These are phyloP conservation scores for Lethrus apterus DNA, from an alignment of 1,140 invertebrate genomes.

Conservation along the genomic window DNA sequence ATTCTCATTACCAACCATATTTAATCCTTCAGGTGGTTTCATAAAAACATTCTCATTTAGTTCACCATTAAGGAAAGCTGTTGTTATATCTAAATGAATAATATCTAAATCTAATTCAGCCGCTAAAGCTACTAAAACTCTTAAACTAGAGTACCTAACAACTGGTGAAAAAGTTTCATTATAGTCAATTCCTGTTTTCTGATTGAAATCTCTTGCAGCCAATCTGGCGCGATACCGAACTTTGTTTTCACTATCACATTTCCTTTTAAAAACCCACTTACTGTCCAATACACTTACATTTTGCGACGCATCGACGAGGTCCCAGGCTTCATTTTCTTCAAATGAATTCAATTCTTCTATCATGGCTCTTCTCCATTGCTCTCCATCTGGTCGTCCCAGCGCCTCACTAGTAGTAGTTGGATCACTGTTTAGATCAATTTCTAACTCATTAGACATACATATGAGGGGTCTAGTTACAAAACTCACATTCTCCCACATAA, in stretches of 20 bases:
- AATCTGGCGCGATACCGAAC: conserved; percentile 40
- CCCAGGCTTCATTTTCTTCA: conserved; percentile 5
- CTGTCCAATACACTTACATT: conserved; percentile 25
- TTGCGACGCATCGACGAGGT: neutral
- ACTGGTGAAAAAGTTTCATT: conserved; percentile 38
- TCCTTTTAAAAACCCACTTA: conserved; percentile 41
- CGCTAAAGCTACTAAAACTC: conserved; percentile 37
- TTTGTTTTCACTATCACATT: conserved; percentile 29
- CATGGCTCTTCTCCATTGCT: conserved; percentile 36
- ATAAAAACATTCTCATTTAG: conserved; percentile 25
- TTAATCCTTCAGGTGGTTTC: conserved; percentile 25
- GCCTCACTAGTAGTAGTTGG: no score
- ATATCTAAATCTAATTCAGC: conserved; percentile 31
- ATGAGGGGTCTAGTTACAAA: no score
- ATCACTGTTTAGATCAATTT: no score
- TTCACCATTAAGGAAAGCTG: conserved; percentile 41
- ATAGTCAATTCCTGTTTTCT: conserved; percentile 36
- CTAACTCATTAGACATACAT: no score
- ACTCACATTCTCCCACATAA: no score
- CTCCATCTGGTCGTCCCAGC: conserved; percentile 11
- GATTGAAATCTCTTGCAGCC: conserved; percentile 42
- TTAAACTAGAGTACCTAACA: conserved; percentile 32
- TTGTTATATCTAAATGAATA: conserved; percentile 24
- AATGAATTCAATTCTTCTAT: conserved; percentile 25
- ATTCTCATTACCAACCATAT: conserved; percentile 18